phyloP scores from a whole-genome alignment of 2,113 vertebrate genomes.

The Sphaerodactylus townsendi region DNA sequence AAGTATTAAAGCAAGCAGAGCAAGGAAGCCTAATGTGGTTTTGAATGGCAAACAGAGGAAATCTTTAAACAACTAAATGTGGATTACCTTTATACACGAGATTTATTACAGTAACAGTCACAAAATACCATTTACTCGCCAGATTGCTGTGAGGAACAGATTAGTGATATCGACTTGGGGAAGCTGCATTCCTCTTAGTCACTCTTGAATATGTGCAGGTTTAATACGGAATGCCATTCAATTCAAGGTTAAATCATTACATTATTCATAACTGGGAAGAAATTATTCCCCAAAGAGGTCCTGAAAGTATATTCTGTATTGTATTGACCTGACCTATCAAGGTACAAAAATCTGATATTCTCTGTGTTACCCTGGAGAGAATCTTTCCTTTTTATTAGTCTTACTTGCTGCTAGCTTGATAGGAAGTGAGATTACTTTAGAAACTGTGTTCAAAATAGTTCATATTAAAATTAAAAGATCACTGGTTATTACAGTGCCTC shows the following conservation, averaged over 20 bases:
- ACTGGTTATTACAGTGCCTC: slow-evolving; percentile 42
- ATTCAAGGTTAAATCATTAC: slow-evolving; percentile 43
- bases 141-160: background rate
- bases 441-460: slow-evolving; percentile 55
- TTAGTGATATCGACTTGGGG: background rate
- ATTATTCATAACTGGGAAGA: slow-evolving; percentile 23
- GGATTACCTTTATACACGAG: background rate
- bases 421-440: slow-evolving; percentile 39
- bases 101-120: background rate
- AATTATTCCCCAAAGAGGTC: slow-evolving; percentile 43
- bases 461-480: slow-evolving; percentile 57
- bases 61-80: background rate
- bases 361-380: slow-evolving; percentile 2
- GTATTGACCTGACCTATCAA: slow-evolving; percentile 34
- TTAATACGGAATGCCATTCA: slow-evolving; percentile 25
- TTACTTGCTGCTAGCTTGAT: slow-evolving; percentile 42
- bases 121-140: background rate
- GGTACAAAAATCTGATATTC: slow-evolving; percentile 46
- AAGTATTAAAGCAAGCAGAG: slow-evolving; percentile 17
- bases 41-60: background rate
- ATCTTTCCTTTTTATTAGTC: slow-evolving; percentile 19
- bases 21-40: background rate
- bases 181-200: background rate
- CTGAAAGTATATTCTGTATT: slow-evolving; percentile 33
- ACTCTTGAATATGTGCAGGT: background rate